Evolutionary conservation across 1,140 invertebrate species (phyloP).

Genomic region (Eulimnadia texana): DNA sequence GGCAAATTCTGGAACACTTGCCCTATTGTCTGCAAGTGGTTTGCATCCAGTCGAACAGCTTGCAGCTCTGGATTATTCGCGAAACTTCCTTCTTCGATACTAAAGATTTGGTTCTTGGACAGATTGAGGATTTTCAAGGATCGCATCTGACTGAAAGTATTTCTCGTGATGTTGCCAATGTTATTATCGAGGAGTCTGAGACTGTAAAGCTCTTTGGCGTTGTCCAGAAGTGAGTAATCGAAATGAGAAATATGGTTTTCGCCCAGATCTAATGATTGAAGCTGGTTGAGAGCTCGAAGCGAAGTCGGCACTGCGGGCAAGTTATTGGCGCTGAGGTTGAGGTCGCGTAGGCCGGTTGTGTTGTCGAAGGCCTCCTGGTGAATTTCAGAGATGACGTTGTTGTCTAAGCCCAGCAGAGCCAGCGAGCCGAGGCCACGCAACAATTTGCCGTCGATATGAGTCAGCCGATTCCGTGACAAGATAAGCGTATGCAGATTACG

Average conservation of each 20-base stretch:
- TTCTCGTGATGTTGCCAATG: slow-evolving; percentile 66
- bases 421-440: slow-evolving; percentile 64
- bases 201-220: slow-evolving; percentile 62
- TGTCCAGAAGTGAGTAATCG: slow-evolving; percentile 61
- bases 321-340: slow-evolving; percentile 68
- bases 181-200: slow-evolving; percentile 74
- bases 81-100: slow-evolving; percentile 67
- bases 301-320: slow-evolving; percentile 55
- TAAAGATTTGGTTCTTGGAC: slow-evolving; percentile 64
- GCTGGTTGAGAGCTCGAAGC: slow-evolving; percentile 52
- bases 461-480: slow-evolving; percentile 61
- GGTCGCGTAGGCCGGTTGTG: slow-evolving; percentile 55
- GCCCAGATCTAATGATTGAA: slow-evolving; percentile 63
- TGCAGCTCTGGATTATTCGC: slow-evolving; percentile 60
- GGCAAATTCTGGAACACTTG: slow-evolving; percentile 55
- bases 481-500: slow-evolving; percentile 67
- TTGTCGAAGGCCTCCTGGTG: slow-evolving; percentile 68
- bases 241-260: slow-evolving; percentile 61
- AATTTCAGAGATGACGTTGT: slow-evolving; percentile 56
- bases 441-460: slow-evolving; percentile 54
- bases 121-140: slow-evolving; percentile 74
- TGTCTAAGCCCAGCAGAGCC: slow-evolving; percentile 58
- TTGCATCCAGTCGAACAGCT: slow-evolving; percentile 71
- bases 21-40: slow-evolving; percentile 43
- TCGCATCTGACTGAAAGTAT: slow-evolving; percentile 61